These are phyloP conservation scores for Patagioenas fasciata DNA, from an alignment of 2,113 vertebrate genomes.

Conservation along the genomic window DNA sequence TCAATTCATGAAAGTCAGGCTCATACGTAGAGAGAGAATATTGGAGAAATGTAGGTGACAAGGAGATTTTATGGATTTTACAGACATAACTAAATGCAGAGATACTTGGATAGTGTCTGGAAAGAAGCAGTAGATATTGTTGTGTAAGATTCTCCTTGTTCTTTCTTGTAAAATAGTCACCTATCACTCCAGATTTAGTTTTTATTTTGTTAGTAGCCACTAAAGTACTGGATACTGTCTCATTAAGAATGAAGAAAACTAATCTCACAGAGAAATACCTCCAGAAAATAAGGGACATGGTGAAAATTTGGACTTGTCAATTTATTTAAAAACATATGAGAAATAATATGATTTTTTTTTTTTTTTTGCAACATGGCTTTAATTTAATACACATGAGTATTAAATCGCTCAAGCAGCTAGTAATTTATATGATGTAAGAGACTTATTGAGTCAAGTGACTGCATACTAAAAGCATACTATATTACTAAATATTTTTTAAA, in stretches of 20 bases:
- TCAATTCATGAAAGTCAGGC: not conserved
- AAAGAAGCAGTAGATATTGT: not conserved
- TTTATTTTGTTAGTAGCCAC: not conserved
- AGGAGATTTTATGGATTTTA: not conserved
- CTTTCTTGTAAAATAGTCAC: not conserved
- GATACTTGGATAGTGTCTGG: not conserved
- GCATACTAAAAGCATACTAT: not conserved
- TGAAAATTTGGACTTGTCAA: not conserved
- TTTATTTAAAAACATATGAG: not conserved
- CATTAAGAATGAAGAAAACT: not conserved
- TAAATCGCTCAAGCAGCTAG: not conserved
- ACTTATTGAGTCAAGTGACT: fast-evolving
- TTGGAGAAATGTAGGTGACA: not conserved
- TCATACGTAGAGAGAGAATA: not conserved
- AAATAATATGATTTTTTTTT: not conserved
- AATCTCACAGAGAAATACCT: not conserved
- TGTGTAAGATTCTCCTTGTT: not conserved
- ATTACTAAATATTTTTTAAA: not conserved
- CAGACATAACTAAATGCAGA: not conserved
- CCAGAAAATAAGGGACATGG: not conserved
- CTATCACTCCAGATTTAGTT: not conserved
- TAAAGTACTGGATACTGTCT: not conserved
- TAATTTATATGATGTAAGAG: not conserved
- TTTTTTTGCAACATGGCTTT: not conserved
- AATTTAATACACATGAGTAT: not conserved